Base-by-base conservation (phyloP, 2,113 vertebrate species). In the Sterna hirundo region DNA sequence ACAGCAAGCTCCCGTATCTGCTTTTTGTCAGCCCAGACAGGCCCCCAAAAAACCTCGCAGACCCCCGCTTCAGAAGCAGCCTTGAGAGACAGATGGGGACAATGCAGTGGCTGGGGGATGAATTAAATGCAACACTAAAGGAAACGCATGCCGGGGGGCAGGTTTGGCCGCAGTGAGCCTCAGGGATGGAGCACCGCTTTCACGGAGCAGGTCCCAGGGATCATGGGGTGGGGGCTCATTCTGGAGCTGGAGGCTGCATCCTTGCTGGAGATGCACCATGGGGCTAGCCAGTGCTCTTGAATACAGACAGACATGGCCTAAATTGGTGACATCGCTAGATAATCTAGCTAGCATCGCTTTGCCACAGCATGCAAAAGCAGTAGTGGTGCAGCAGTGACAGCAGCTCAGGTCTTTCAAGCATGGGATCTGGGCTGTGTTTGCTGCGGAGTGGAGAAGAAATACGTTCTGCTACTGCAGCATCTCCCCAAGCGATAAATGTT, bases 151-250 rank as follows among this genome's bases (percentile, higher is more conserved):
- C 13, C 0, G 0, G 16, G 23, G 16, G 14, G 11, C 46, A 76
- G 29, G 32, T 27, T 69, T 2, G 2, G 20, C 29, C 61, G 62
- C 71, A 91, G 38, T 10, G 32, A 64, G 20, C 23, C 26, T 52
- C 25, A 16, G 46, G 26, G 8, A 40, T 44, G 34, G 36, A 57
- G 9, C 64, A n/a, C 29, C 8, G 10, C 30, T 77, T 46, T 26
- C 34, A 65, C 15, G 11, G 18, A 57, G 21, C 8, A 30, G 7
- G 16, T 72, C 32, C 20, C 7, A 77, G 38, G 34, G 58, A n/a
- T 42, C 4, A 1, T 5, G 23, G 0, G 5, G 19, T 0, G 5
- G 13, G 32, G 32, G 13, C 4, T 74, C 6, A 1, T 61, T 72
- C 30, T 61, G 54, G 30, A 83, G 30, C 17, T 65, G 54, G 16